phyloP scores from a whole-genome alignment of 2,113 vertebrate species.

The Brienomyrus longianalis region DNA sequence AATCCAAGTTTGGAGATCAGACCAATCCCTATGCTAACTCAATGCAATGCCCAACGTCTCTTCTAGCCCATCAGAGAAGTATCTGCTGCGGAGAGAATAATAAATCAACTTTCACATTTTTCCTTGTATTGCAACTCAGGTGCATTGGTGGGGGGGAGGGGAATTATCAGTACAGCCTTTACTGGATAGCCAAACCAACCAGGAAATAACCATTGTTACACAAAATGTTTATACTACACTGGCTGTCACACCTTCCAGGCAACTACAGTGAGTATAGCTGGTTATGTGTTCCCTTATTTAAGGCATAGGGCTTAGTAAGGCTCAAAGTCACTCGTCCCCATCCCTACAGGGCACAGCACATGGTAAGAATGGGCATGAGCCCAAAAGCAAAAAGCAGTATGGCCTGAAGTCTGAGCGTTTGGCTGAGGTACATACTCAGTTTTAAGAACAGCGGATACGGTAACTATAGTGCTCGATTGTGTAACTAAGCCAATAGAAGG shows the following conservation, averaged over 20 bases:
- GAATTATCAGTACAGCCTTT: neutral
- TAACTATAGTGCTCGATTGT: neutral
- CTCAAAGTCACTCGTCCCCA: conserved; percentile 8
- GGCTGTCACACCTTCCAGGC: neutral
- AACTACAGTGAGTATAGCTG: conserved; percentile 6
- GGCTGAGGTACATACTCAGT: neutral
- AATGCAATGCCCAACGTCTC: neutral
- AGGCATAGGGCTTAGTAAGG: conserved; percentile 40
- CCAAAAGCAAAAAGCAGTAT: neutral
- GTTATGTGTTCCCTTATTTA: conserved; percentile 30
- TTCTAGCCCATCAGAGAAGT: neutral
- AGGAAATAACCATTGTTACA: neutral
- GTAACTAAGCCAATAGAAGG: neutral
- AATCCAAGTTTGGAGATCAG: neutral
- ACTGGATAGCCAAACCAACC: conserved; percentile 5
- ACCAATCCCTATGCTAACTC: neutral
- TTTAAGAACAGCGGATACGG: neutral
- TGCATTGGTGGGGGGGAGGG: too few relatives aligned
- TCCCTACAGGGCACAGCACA: neutral
- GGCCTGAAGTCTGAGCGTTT: neutral
- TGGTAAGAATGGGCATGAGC: neutral
- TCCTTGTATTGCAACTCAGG: neutral
- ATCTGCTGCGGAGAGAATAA: neutral
- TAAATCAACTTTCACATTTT: neutral
- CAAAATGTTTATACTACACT: neutral